Evolutionary conservation across 2,113 vertebrate genomes (phyloP), one percentile per base, ranked within the genome.

Genomic region (Antennarius striatus): DNA sequence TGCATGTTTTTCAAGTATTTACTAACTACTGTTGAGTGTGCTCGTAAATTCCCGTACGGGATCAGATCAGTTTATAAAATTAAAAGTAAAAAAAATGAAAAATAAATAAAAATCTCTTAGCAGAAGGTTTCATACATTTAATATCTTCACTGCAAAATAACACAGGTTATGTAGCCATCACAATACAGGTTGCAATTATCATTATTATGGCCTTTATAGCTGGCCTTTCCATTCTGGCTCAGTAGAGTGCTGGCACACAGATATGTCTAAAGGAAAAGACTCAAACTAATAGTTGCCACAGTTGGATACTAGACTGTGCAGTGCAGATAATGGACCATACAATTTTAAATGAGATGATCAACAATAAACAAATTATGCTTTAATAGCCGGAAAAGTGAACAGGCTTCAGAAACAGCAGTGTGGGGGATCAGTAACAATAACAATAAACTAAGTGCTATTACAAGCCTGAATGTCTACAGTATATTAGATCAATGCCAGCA

Each of bases 281-380:
- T 66, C 66, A 47, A 63, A 59, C 74, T 57, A 77, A 60, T 28
- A 28, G 10, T 22, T 32, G 47, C 13, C 69, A 64, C 69, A 77
- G 71, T 68, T 71, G 52, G 66, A 74, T 63, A 54, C 36, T 45
- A 30, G 59, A 67, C 17, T 50, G 50, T 9, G 61, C 68, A 56
- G 63, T 48, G 68, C 69, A 66, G 69, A 63, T 75, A 85, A 85
- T 77, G 57, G 63, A 11, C 39, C 3, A 0, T 63, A 46, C 36
- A 5, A 36, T 76, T 71, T 82, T 13, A 78, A 67, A 84, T 45
- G 54, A 69, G 67, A 73, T 67, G 48, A 68, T 76, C 72, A 75
- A 80, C 56, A 56, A 54, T 63, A 77, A 73, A 67, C 14, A 70
- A 75, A 71, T 68, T 66, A 56, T 52, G 60, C 63, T 71, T 72